Conservation (phyloP, 2,888 invertebrate genomes). For the Pterostichus niger region DNA sequence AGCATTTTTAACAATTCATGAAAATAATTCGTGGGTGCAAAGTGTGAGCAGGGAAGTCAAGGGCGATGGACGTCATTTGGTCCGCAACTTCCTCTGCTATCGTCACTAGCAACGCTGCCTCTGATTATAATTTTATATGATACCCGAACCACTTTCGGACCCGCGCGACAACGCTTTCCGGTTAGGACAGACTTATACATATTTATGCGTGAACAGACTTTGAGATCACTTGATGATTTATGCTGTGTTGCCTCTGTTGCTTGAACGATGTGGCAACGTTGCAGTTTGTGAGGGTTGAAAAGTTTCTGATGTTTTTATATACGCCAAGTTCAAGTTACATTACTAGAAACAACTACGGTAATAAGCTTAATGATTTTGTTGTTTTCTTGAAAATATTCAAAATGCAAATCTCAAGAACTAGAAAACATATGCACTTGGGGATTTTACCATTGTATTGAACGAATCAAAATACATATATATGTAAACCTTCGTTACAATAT, state of each 20-base stretch:
- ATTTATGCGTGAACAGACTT: constrained; percentile 64
- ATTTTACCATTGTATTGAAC: too few species aligned
- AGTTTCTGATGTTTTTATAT: too few species aligned
- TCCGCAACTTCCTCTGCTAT: constrained; percentile 9
- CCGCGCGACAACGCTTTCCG: constrained; percentile 59
- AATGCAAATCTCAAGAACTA: too few species aligned
- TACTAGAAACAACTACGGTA: too few species aligned
- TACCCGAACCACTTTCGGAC: constrained; percentile 36
- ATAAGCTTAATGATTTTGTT: too few species aligned
- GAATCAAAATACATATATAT: too few species aligned
- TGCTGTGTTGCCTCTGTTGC: constrained; percentile 46
- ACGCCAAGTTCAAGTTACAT: too few species aligned
- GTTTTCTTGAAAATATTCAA: too few species aligned
- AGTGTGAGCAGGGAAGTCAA: constrained; percentile 4
- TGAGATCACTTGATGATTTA: constrained; percentile 66
- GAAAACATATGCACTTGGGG: too few species aligned
- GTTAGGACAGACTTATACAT: constrained; percentile 59
- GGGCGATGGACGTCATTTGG: constrained; percentile 20
- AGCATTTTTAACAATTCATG: constrained; percentile 49
- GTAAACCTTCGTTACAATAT: too few species aligned
- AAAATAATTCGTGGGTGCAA: constrained; percentile 35
- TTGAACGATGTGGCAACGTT: constrained; percentile 20
- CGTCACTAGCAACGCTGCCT: not conserved
- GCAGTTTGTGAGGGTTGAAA: not conserved
- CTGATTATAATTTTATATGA: constrained; percentile 62